Base-by-base conservation (phyloP, 1,140 invertebrate species). In the Drosophila triauraria region DNA sequence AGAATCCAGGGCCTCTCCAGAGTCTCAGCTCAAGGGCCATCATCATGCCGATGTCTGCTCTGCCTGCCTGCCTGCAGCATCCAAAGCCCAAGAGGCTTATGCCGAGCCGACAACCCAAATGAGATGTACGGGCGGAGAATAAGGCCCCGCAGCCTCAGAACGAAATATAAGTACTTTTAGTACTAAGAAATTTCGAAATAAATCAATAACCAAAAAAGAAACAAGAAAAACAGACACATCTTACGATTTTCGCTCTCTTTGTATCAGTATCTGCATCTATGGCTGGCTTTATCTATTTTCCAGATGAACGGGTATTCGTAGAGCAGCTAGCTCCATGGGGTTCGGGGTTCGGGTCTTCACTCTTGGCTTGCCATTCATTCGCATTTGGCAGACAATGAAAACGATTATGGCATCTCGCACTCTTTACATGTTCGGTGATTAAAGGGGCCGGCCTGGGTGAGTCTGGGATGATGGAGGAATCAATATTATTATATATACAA, bases 21-120 rank as follows among this genome's bases (percentile, higher is more conserved):
- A 82, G 82, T 51, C 75, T 79, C 78, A 77, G 68, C 63, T 87
- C 80, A 88, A 87, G 84, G 87, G 85, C 74, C 84, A 84, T 90
- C 85, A 83, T 75, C 80, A 67, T 78, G 67, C 63, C 74, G 77
- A 76, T 77, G 80, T 56, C 68, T 78, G 64, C 42, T 67, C 70
- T 80, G 75, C 67, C 69, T 68, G 65, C 10, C 74, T 69, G 61
- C 46, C 78, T 23, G 38, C 44, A 65, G 78, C 56, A 60, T 65
- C 46, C 10, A 65, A 71, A 78, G 53, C 82, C 82, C 84, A 87
- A 88, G 80, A 78, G 84, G 84, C 84, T 87, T 87, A 88, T 76
- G 83, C 48, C 56, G 74, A 60, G 54, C 68, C 78, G 75, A 86
- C 83, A 87, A 74, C 63, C 84, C 77, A 83, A 88, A 80, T 75